A percentile compares a stretch with the other conserved stretches of the same genome.
Conservation (phyloP, 2,113 vertebrate genomes). For the Pyrgilauda ruficollis region DNA sequence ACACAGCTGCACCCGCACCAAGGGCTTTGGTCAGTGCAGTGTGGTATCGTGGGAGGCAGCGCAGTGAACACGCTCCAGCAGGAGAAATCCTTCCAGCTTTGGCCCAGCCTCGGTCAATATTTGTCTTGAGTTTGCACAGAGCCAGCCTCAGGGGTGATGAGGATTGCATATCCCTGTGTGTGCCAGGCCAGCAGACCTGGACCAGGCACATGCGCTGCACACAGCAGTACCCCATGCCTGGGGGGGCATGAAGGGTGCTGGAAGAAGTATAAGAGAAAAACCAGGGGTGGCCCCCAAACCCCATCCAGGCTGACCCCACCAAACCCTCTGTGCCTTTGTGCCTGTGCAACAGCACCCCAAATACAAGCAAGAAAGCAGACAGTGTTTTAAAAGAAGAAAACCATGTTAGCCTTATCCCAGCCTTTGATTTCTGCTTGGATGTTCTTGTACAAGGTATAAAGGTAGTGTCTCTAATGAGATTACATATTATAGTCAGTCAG, state of each 20-base stretch:
- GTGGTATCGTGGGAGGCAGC: constrained; percentile 20
- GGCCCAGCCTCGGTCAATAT: neutral
- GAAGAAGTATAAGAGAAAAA: neutral
- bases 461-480: constrained; percentile 67
- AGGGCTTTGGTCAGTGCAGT: constrained; percentile 24
- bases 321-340: neutral
- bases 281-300: neutral
- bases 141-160: rapidly evolving
- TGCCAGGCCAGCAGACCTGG: neutral
- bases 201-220: neutral
- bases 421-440: constrained; percentile 52
- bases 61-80: neutral
- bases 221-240: rapidly evolving
- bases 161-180: rapidly evolving
- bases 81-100: constrained; percentile 9
- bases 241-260: neutral
- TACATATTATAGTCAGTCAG: constrained; percentile 62
- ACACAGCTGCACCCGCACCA: constrained; percentile 51
- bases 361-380: neutral
- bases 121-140: neutral
- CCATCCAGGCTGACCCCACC: neutral
- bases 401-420: neutral
- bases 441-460: constrained; percentile 45
- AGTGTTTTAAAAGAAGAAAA: neutral
- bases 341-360: neutral